A percentile compares a stretch with the other conserved stretches of the same genome.
Conservation (phyloP, 2,888 invertebrate genomes). For the Stenichneumon culpator region DNA sequence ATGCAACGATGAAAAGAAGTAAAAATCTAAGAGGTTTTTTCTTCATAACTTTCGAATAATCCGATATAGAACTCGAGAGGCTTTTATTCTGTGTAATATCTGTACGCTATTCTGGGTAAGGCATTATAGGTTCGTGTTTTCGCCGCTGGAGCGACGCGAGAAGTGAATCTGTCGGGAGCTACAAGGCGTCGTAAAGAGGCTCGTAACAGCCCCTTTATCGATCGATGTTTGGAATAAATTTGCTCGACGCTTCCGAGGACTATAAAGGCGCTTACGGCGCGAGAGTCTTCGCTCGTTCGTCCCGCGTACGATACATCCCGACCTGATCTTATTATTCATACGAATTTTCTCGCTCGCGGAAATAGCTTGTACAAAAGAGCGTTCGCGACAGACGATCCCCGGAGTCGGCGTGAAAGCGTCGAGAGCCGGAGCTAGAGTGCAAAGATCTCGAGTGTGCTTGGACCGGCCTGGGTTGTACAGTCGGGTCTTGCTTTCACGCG, state of each 20-base stretch:
- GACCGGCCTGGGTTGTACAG: neutral
- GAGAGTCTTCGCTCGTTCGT: slow-evolving; percentile 11
- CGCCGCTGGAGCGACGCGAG: neutral
- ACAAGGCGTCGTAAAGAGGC: neutral
- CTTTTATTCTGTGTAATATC: neutral
- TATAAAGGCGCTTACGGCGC: neutral
- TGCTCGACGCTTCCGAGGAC: neutral
- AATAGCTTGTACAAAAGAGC: slow-evolving; percentile 41
- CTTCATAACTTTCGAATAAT: neutral
- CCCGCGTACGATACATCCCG: neutral
- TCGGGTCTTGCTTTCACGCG: slow-evolving; percentile 29
- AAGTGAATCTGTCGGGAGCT: neutral
- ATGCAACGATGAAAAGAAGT: neutral
- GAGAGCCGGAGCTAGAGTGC: neutral
- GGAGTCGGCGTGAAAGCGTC: neutral
- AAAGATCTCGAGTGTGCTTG: slow-evolving; percentile 5
- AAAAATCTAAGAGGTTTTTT: neutral
- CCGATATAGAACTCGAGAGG: neutral
- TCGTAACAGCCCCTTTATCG: neutral
- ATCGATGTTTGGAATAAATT: slow-evolving; percentile 1
- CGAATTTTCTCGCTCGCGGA: slow-evolving; percentile 58
- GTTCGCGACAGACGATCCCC: neutral
- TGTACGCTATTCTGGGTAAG: neutral
- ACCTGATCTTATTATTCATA: slow-evolving; percentile 31
- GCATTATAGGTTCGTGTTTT: neutral